Conservation (phyloP, 2,888 invertebrate genomes). For the Drosophila limbata region DNA sequence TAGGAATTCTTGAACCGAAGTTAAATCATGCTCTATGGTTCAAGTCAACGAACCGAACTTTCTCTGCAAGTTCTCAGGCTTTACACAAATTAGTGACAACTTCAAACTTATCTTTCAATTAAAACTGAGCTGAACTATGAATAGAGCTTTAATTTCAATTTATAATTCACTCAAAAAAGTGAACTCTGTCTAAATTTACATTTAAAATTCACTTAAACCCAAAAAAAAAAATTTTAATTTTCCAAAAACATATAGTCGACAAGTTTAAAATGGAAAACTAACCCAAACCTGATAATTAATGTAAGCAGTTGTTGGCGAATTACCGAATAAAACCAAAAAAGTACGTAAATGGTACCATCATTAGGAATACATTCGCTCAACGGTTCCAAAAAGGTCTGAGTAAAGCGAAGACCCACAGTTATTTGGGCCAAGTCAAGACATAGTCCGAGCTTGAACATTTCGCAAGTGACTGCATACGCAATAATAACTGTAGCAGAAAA, state of each 20-base stretch:
- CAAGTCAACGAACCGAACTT: not conserved
- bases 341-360: constrained; percentile 31
- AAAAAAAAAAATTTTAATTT: not conserved
- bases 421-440: constrained; percentile 42
- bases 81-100: not conserved
- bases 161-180: not conserved
- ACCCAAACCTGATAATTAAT: not conserved
- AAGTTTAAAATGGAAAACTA: not conserved
- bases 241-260: not conserved
- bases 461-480: constrained; percentile 61
- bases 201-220: not conserved
- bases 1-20: not conserved
- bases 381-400: constrained; percentile 41
- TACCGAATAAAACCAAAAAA: constrained; percentile 26
- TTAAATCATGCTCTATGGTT: not conserved
- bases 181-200: not conserved
- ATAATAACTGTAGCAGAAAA: constrained; percentile 72
- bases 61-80: not conserved
- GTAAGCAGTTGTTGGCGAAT: constrained; percentile 13
- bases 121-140: not conserved
- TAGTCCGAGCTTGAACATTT: constrained; percentile 50
- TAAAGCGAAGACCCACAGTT: constrained; percentile 67
- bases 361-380: constrained; percentile 9
- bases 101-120: not conserved
- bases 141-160: too few relatives aligned